Percentiles rank a stretch among this genome's conserved stretches.
phyloP scores from a whole-genome alignment of 2,113 vertebrate genomes.

The Craseonycteris thonglongyai region DNA sequence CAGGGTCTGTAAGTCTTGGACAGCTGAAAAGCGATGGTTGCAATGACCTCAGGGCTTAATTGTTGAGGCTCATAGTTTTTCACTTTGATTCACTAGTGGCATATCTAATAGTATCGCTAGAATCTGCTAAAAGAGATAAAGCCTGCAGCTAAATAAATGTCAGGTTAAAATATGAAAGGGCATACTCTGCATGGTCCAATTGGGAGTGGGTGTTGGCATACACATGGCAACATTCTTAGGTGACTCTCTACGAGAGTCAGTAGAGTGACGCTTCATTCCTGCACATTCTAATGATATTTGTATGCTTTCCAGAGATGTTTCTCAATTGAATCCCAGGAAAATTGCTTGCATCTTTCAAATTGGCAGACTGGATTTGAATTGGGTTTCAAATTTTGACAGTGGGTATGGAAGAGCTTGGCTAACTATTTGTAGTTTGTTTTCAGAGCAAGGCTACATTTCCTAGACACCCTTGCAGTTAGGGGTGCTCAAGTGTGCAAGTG shows the following conservation, averaged over 20 bases:
- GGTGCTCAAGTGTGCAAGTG: background rate
- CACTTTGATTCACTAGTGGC: constrained; percentile 49
- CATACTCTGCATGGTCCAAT: background rate
- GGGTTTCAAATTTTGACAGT: background rate
- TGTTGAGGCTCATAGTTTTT: constrained; percentile 45
- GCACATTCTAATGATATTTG: background rate
- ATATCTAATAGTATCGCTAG: constrained; percentile 39
- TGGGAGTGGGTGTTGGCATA: background rate
- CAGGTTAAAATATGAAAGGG: constrained; percentile 22
- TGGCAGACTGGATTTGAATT: constrained; percentile 2
- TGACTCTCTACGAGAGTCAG: background rate
- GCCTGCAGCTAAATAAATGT: constrained; percentile 41
- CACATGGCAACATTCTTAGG: background rate
- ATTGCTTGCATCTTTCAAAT: constrained; percentile 19
- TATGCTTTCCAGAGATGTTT: background rate
- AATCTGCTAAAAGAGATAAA: constrained; percentile 44
- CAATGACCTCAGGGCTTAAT: constrained; percentile 16
- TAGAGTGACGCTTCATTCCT: background rate
- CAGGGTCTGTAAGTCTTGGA: constrained; percentile 27
- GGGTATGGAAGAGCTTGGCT: background rate
- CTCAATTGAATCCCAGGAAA: constrained; percentile 20
- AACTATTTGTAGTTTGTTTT: background rate
- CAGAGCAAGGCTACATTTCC: background rate
- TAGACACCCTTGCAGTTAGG: background rate
- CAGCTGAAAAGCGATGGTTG: background rate